phyloP scores from a whole-genome alignment of 2,113 vertebrate species.

The Nothocercus nigrocapillus region DNA sequence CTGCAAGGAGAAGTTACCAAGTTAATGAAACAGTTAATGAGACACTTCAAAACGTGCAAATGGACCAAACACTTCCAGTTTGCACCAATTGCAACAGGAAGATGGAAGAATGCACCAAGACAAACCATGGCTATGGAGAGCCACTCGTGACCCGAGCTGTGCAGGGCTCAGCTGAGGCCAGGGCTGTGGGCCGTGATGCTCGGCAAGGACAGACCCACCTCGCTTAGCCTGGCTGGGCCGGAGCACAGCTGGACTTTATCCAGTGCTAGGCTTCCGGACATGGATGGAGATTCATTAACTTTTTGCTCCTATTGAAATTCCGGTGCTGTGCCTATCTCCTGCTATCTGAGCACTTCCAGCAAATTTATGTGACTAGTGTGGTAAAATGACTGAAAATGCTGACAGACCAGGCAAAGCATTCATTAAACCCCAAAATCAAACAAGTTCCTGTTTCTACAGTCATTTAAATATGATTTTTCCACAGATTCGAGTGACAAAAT shows the following conservation, averaged over 20 bases:
- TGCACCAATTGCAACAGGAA: not conserved
- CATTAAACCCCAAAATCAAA: not conserved
- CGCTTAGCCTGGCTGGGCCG: fast-evolving
- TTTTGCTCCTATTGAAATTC: conserved; percentile 58
- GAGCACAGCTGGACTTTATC: conserved; percentile 31
- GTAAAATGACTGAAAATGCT: conserved; percentile 47
- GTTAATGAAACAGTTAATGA: not conserved
- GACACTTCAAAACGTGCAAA: not conserved
- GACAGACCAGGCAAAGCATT: conserved; percentile 21
- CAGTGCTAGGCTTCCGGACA: not conserved
- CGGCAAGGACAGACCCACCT: not conserved
- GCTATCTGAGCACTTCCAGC: conserved; percentile 57
- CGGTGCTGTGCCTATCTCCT: conserved; percentile 43
- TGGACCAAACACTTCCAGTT: not conserved
- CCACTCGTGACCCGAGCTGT: not conserved
- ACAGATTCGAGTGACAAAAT: not conserved
- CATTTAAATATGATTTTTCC: not conserved
- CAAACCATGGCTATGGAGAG: not conserved
- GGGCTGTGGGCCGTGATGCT: not conserved
- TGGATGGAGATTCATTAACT: conserved; percentile 50
- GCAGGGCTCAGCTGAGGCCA: not conserved
- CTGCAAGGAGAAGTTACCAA: not conserved
- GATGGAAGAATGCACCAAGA: fast-evolving
- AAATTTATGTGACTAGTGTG: conserved; percentile 52
- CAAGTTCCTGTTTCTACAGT: not conserved